Evolutionary conservation across 1,140 invertebrate species (phyloP).

Genomic region (Psix sp.): DNA sequence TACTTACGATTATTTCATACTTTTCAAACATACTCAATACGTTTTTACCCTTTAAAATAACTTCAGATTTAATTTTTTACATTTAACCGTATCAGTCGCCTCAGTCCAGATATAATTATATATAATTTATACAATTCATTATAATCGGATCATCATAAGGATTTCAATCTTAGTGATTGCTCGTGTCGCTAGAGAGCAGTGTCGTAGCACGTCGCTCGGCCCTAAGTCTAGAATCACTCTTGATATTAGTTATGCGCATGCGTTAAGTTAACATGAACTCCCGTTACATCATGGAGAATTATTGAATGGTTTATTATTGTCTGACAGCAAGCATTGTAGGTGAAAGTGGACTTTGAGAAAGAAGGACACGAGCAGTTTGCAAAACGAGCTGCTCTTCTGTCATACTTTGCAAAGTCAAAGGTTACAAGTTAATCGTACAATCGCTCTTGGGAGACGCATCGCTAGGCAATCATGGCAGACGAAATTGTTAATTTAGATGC

Average conservation of each 20-base stretch:
- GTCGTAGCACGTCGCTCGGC: no score
- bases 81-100: no score
- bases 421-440: neutral
- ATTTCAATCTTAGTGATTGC: no score
- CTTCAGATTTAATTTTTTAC: no score
- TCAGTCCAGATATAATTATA: no score
- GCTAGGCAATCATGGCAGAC: neutral
- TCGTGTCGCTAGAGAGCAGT: no score
- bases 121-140: no score
- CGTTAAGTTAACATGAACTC: neutral
- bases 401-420: neutral
- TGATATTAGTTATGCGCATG: neutral
- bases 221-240: no score
- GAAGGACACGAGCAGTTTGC: neutral
- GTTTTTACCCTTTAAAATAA: no score
- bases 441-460: neutral
- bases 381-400: neutral
- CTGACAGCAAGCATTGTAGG: neutral
- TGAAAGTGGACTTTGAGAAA: neutral
- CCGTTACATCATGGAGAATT: constrained; percentile 15
- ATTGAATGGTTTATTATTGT: constrained; percentile 3
- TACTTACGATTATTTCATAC: no score
- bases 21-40: no score
- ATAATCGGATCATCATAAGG: no score
- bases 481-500: constrained; percentile 1